phyloP scores from a whole-genome alignment of 2,888 invertebrate species.

The Epistrophe eligans region DNA sequence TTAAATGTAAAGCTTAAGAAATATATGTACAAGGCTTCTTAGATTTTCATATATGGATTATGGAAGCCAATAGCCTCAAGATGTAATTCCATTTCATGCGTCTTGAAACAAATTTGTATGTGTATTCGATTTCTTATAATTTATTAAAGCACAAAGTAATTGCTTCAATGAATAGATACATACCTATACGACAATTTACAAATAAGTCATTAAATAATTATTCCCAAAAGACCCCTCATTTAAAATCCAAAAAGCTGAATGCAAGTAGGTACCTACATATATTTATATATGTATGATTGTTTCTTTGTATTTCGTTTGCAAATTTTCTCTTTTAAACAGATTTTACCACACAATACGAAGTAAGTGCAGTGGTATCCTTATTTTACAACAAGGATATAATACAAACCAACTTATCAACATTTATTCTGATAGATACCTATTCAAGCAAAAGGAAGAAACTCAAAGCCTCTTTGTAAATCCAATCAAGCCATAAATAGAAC shows the following conservation, averaged over 20 bases:
- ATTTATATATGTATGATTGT: too few relatives aligned
- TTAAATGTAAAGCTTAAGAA: too few relatives aligned
- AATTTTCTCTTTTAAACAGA: not conserved
- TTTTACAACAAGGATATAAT: not conserved
- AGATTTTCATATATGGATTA: too few relatives aligned
- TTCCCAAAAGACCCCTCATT: not conserved
- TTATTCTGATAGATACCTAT: slow-evolving; percentile 42
- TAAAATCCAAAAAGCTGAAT: not conserved
- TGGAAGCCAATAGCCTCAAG: too few relatives aligned
- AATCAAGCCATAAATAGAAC: slow-evolving; percentile 55
- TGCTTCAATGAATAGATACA: not conserved
- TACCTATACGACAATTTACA: too few relatives aligned
- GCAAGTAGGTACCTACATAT: too few relatives aligned
- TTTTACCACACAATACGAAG: not conserved
- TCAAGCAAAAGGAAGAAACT: slow-evolving; percentile 53
- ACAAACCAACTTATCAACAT: slow-evolving; percentile 47
- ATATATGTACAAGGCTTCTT: too few relatives aligned
- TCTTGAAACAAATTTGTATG: too few relatives aligned
- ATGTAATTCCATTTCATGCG: too few relatives aligned
- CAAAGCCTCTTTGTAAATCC: slow-evolving; percentile 49
- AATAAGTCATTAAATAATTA: not conserved
- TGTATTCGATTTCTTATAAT: too few relatives aligned
- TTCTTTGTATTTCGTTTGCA: not conserved
- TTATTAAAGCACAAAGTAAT: not conserved
- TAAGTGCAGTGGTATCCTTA: slow-evolving; percentile 14